Base-by-base conservation (phyloP, 2,797 vertebrate species). In the Eospalax fontanierii region DNA sequence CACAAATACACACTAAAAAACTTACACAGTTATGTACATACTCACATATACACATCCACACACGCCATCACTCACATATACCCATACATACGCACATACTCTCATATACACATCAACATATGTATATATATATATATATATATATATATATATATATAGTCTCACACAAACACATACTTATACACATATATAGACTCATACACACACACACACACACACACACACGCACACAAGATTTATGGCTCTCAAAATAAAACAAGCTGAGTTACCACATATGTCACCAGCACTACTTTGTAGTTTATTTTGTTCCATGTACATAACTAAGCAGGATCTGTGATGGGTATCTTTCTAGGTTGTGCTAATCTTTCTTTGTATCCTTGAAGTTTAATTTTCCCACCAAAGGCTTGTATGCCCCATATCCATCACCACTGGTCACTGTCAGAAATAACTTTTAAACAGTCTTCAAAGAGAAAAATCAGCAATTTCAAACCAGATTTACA, bases 321-420 rank as follows among this genome's bases (percentile, higher is more conserved):
- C 30, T 83, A 57, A 84, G 30, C 54, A 46, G 21, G 43, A 46
- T 63, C 4, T 46, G 22, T 78, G 54, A 54, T 46, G 61, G 28
- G 2, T 91, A 35, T 83, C 66, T 33, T 43, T 65, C 87, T 54
- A 66, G 63, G 73, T 33, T 82, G 19, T 75, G 80, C 21, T n/a
- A 15, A 22, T 71, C 59, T 95, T 74, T 50, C 63, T 5, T 63
- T 89, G 68, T 89, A 10, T 73, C 89, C 61, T 92, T 86, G 3
- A 95, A 95, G 76, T 89, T 43, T 66, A 82, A 65, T 68, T 88
- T 86, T 96, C 94, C 91, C 71, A 85, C 54, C 84, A 92, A 96
- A 86, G 75, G 16, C 12, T 88, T 59, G 0, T 50, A 74, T 40
- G 21, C 1, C 66, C 19, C 19, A 95, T 70, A 61, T 68, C 54